Evolutionary conservation across 2,888 invertebrate species (phyloP), one percentile per base, ranked within the genome.

Genomic region (Euzophera pinguis): DNA sequence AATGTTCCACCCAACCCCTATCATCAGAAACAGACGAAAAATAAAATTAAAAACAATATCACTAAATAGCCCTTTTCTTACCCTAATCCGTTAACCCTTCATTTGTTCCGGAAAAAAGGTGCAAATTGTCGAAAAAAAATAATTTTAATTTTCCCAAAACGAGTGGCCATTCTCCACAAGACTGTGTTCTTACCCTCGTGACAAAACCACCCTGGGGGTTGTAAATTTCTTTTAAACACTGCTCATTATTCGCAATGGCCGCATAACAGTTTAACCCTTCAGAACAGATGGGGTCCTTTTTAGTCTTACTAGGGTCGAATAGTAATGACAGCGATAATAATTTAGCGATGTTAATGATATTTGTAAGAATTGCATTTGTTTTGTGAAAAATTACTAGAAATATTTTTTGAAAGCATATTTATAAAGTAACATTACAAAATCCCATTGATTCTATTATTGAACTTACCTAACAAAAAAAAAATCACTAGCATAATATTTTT

Each of bases 241-340:
- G 75, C 81, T 82, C 84, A 82, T 87, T 85, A 85, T 83, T 82
- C 73, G 81, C 81, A 83, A 86, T 81, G 75, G 81, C 81, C 81
- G 75, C 81, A 80, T 84, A 79, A 80, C 82, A 75, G 73, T 80
- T 83, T 80, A 82, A 87, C 85, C 86, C 84, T 83, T 85, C 77
- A 71, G 60, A 74, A 73, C 84, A 84, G 83, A 82, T 81, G 84
- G 81, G 85, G 75, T 75, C 76, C 62, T 61, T 70, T 70, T 60
- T 63, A 60, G 67, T 69, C 64, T 53, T 27, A 14, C 59, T 58
- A 64, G 57, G 61, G 22, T 29, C 34, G 29, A 22, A 32, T 2
- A 56, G 55, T 64, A 75, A 38, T 58, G 0, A 50, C 56, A 59
- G 63, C 59, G 8, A 57, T 45, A 59, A 52, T 35, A 10, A 34